Base-by-base conservation (phyloP, 2,113 vertebrate species). In the Sminthopsis crassicaudata region DNA sequence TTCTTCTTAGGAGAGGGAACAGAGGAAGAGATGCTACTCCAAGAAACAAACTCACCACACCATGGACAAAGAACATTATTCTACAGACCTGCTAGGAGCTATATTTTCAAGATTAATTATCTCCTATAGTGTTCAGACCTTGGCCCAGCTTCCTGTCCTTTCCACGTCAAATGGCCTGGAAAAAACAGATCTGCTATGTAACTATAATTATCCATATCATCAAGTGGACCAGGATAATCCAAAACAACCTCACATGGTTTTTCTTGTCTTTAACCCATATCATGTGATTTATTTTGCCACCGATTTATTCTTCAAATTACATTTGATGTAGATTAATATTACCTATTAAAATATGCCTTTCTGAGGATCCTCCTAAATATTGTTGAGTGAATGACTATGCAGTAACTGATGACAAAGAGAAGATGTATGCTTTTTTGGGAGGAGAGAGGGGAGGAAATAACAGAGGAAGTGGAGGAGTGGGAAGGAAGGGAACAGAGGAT, bases 211-310 rank as follows among this genome's bases (percentile, higher is more conserved):
- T 60, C 36, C n/a, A 42, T 84, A 84, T 84, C 57, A 26, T 52
- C 60, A 50, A 46, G 48, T 53, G 11, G 16, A 76, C n/a, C 51
- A 42, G 51, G 91, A 93, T 22, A 0, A 91, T 36, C 36, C 90
- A 91, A 42, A 53, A 89, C 0, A 51, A 42, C 95, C 89, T 91
- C 54, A 96, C 27, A 53, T 91, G 24, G 84, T 84, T 36, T 26
- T 89, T 42, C 95, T 94, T 91, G 16, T 88, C 90, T 53, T 25
- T 89, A 94, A 57, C 54, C 91, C 91, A 88, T 89, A 53, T 53
- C 0, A 0, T 46, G 46, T n/a, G 67, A 53, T 19, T 36, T 67
- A 48, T 53, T 94, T 93, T 92, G 94, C 76, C 1, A 0, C 60
- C 90, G 94, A 91, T 51, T 19, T 53, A 19, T 52, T 88, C 88